Evolutionary conservation across 53 echinoderm and acorn worm species (phyloP).

Genomic region (Luidia sarsii): DNA sequence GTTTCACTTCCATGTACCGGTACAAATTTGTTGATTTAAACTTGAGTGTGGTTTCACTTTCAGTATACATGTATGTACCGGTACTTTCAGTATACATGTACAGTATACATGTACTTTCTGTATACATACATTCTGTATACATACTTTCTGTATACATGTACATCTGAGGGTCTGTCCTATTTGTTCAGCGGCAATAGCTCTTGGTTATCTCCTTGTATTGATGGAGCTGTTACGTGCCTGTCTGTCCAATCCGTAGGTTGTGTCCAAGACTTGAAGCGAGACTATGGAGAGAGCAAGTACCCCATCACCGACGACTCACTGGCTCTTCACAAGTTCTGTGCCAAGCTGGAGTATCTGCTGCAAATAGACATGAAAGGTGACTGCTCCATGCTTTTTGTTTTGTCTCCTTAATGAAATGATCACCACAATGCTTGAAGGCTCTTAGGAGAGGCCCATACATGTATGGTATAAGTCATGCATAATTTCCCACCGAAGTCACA

Average conservation of each 20-base stretch:
- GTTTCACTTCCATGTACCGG: no score
- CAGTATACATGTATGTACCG: not conserved
- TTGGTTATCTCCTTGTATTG: not conserved
- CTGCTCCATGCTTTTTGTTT: no score
- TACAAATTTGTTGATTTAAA: no score
- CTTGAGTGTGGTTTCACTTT: not conserved
- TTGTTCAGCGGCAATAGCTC: not conserved
- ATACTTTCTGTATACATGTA: not conserved
- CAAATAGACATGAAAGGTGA: conserved; percentile 90
- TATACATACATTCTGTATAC: not conserved
- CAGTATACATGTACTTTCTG: no score
- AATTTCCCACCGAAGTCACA: no score
- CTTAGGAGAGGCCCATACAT: no score
- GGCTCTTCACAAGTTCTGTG: conserved; percentile 90
- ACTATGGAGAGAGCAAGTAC: conserved; percentile 65
- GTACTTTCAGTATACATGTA: not conserved
- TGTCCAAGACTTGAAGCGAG: conserved; percentile 74
- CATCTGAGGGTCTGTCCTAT: not conserved
- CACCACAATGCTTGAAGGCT: no score
- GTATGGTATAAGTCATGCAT: no score
- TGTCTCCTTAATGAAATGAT: no score
- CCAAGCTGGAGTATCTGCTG: conserved; percentile 89
- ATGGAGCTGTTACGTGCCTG: not conserved
- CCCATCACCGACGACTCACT: conserved; percentile 85
- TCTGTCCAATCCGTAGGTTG: conserved; percentile 55